These are phyloP conservation scores for Girardinus metallicus DNA, from an alignment of 2,797 vertebrate genomes.

Conservation along the genomic window DNA sequence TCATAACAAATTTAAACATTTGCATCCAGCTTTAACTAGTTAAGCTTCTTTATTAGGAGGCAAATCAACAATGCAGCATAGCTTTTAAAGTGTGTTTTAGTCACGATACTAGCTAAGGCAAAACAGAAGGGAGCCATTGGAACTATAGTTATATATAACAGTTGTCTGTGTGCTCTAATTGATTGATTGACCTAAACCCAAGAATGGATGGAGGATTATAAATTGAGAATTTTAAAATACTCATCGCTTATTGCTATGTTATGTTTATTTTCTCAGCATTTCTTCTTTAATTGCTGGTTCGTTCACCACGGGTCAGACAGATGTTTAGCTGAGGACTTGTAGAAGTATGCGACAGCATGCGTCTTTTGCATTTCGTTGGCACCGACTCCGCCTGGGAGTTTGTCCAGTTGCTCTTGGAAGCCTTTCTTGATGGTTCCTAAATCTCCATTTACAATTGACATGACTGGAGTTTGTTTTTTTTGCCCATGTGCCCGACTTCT, in stretches of 20 bases:
- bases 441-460: background rate
- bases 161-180: background rate
- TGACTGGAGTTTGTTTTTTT: background rate
- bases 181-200: background rate
- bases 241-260: background rate
- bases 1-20: background rate
- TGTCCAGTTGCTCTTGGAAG: background rate
- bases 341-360: too few species aligned
- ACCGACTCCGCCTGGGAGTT: background rate
- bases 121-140: background rate
- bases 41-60: background rate
- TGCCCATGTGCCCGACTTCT: background rate
- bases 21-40: background rate
- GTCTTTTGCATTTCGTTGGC: background rate
- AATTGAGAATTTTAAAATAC: background rate
- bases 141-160: background rate
- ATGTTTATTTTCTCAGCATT: background rate
- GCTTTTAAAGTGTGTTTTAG: background rate
- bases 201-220: background rate
- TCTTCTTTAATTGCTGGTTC: background rate
- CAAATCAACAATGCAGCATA: too few species aligned
- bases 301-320: too few species aligned
- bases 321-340: background rate
- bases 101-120: background rate
- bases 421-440: background rate